Base-by-base conservation (phyloP, 2,888 invertebrate species). In the Rotaria socialis region DNA sequence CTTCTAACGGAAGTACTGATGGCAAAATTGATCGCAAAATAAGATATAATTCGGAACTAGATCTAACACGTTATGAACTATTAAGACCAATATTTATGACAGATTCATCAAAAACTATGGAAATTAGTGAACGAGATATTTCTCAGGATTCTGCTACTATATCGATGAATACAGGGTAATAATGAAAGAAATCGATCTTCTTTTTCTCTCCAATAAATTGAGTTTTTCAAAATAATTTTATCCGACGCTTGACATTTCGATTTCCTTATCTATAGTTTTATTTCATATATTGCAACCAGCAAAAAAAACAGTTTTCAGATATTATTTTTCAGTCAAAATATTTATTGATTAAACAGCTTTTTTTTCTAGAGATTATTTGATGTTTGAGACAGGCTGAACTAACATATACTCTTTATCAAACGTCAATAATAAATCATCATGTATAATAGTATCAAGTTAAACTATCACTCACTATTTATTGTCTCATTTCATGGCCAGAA, bases 71-170 rank as follows among this genome's bases (percentile, higher is more conserved):
- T 14, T 24, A 47, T 47, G 80, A 47, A n/a, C n/a, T 47, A 80
- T 47, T 47, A n/a, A 47, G 8, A 47, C 14, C 80, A 47, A 80
- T 80, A 11, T 80, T 80, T 47, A 80, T 80, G 43, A 80, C 80
- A 47, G 47, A 80, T 80, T 80, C 80, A 80, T 80, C 80, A 0
- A 80, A 80, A 47, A 80, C 67, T 11, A 19, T 67, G 19, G 19
- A 27, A 35, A 35, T 35, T 35, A 67, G 67, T 67, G 67, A 67
- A 35, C 27, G 7, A 6, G 14, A 41, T 19, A 14, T 67, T 19
- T 27, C 67, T 6, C 19, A 19, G 19, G 19, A 67, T 14, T 6
- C 35, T 14, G 2, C 35, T 35, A 6, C 41, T 16, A 19, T 35
- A 67, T 27, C 35, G 1, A 41, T 67, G 3, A 41, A 67, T 67